phyloP scores from a whole-genome alignment of 2,888 invertebrate species.

The Machimus rusticus region DNA sequence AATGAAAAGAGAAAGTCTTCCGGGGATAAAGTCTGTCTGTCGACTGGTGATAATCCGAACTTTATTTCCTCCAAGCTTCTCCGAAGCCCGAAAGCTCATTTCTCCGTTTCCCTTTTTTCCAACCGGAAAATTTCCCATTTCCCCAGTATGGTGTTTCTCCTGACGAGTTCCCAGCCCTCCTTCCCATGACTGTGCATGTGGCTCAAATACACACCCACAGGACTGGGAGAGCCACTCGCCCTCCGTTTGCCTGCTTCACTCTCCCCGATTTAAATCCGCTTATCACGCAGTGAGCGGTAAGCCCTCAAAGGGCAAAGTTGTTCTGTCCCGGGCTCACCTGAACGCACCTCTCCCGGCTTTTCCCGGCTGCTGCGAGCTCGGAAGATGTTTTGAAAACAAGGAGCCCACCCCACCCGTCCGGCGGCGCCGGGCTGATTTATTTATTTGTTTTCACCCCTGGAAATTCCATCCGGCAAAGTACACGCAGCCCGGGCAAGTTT shows the following conservation, averaged over 20 bases:
- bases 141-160: background rate
- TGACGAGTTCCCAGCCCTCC: background rate
- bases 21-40: background rate
- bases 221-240: background rate
- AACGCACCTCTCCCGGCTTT: background rate
- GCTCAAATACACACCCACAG: background rate
- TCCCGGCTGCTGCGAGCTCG: background rate
- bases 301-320: background rate
- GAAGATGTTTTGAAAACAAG: conserved; percentile 18
- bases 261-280: background rate
- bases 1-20: background rate
- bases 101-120: background rate
- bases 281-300: background rate
- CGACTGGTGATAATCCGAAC: background rate
- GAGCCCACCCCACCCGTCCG: background rate
- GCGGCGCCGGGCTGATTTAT: background rate
- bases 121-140: conserved; percentile 12
- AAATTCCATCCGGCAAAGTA: background rate
- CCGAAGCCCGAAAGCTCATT: background rate
- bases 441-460: conserved; percentile 2
- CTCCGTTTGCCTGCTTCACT: background rate
- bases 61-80: background rate
- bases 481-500: background rate
- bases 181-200: background rate
- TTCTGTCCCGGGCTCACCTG: background rate